phyloP scores from a whole-genome alignment of 2,113 vertebrate species.

The Notothenia coriiceps region DNA sequence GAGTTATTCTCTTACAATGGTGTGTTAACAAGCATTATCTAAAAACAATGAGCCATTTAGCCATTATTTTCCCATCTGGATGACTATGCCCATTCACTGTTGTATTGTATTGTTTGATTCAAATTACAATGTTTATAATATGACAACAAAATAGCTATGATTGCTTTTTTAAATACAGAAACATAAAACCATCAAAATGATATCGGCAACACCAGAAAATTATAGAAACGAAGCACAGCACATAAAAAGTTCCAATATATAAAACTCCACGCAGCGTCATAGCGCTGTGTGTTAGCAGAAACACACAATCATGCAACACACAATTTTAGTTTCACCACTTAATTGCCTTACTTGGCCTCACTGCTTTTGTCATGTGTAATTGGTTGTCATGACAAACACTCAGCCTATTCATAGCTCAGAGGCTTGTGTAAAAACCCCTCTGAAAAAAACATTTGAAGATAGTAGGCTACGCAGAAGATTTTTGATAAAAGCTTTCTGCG shows the following conservation, averaged over 20 bases:
- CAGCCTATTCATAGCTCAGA: constrained; percentile 61
- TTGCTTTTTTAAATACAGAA: neutral
- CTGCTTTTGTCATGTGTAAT: constrained; percentile 78
- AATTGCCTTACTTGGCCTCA: constrained; percentile 77
- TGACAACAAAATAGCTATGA: neutral
- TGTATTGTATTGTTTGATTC: neutral
- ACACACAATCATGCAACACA: constrained; percentile 34
- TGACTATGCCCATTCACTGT: neutral
- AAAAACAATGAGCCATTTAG: neutral
- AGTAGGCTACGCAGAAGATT: constrained; percentile 19
- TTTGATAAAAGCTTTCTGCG: constrained; percentile 27
- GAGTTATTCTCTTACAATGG: neutral
- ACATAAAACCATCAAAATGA: neutral
- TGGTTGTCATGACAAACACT: constrained; percentile 84
- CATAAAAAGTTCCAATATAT: neutral
- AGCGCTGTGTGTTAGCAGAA: constrained; percentile 5
- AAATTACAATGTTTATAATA: neutral
- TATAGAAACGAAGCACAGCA: neutral
- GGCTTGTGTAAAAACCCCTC: constrained; percentile 31
- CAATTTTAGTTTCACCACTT: constrained; percentile 64
- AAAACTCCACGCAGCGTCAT: constrained; percentile 11
- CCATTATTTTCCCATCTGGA: neutral
- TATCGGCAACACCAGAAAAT: neutral
- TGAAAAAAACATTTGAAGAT: constrained; percentile 51
- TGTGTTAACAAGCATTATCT: neutral